These are phyloP conservation scores for Recurvirostra avosetta DNA, from an alignment of 2,113 vertebrate species.

Conservation along the genomic window DNA sequence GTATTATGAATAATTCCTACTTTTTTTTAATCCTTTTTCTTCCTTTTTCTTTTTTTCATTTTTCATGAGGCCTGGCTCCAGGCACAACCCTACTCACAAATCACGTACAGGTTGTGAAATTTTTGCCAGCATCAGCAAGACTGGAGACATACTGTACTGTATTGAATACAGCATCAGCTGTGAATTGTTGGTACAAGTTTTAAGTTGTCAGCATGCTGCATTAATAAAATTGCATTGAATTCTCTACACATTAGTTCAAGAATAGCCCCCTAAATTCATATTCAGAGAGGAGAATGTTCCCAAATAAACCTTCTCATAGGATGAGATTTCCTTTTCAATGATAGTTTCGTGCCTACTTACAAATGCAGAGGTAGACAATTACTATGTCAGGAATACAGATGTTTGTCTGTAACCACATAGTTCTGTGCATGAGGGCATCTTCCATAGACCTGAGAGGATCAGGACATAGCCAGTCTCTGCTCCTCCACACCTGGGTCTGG, in stretches of 20 bases:
- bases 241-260: not conserved
- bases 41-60: not conserved
- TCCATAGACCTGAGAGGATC: not conserved
- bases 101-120: not conserved
- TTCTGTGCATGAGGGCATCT: not conserved
- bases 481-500: not conserved
- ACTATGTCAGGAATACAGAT: not conserved
- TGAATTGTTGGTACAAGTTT: not conserved
- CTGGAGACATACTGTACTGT: not conserved
- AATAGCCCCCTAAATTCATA: not conserved
- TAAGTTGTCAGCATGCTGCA: not conserved
- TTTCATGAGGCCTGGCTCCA: not conserved
- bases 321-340: not conserved
- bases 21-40: fast-evolving
- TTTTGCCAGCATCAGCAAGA: not conserved
- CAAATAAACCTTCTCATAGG: not conserved
- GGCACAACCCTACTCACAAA: not conserved
- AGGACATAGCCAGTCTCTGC: not conserved
- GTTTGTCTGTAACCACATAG: not conserved
- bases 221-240: not conserved
- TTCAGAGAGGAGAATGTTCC: not conserved
- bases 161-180: not conserved
- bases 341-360: not conserved
- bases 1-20: not conserved
- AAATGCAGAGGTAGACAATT: not conserved